Percentiles rank a stretch among this genome's conserved stretches.
Evolutionary conservation across 2,888 invertebrate species (phyloP).

Genomic region (Pyrocoelia pectoralis): DNA sequence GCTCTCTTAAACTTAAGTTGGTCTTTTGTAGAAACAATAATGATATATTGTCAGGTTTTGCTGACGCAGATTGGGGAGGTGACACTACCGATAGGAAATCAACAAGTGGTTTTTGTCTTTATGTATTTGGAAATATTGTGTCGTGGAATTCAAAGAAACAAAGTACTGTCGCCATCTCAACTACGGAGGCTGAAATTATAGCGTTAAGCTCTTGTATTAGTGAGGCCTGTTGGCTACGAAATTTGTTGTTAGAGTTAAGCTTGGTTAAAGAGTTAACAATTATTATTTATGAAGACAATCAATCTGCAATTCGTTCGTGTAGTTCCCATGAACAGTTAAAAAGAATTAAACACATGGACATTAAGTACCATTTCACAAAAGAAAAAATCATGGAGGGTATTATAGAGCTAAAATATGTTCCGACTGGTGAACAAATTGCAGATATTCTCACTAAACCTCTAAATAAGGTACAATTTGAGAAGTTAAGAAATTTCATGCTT

Average conservation of each 20-base stretch:
- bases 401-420: neutral
- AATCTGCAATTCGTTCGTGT: neutral
- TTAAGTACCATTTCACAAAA: conserved; percentile 3
- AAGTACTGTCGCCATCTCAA: too few relatives aligned
- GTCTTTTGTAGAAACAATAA: neutral
- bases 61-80: neutral
- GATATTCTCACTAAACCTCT: neutral
- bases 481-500: too few relatives aligned
- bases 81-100: neutral
- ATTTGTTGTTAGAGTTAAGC: neutral
- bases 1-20: neutral
- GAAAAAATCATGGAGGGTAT: neutral
- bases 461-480: neutral
- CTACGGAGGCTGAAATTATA: neutral
- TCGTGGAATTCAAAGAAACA: neutral
- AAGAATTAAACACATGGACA: neutral
- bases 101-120: neutral
- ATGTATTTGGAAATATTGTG: neutral
- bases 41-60: neutral
- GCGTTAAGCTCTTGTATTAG: neutral
- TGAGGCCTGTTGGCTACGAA: neutral
- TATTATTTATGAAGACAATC: neutral
- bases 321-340: neutral
- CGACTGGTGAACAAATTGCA: neutral
- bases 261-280: neutral